phyloP scores from a whole-genome alignment of 2,888 invertebrate species.

The Hirudinaria manillensis region DNA sequence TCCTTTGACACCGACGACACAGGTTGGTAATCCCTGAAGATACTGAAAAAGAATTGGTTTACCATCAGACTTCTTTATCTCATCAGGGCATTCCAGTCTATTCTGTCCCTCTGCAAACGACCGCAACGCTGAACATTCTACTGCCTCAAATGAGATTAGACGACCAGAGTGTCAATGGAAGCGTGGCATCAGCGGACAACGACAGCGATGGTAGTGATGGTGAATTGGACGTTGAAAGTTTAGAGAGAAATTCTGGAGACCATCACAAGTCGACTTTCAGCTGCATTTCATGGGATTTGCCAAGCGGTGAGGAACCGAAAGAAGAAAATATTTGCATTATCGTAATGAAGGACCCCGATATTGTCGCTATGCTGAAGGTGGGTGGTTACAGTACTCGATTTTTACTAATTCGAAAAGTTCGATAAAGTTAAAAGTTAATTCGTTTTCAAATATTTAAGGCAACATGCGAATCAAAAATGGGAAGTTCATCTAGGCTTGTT shows the following conservation, averaged over 20 bases:
- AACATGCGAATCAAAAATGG: conserved; percentile 25
- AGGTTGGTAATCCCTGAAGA: not conserved
- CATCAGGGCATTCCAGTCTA: conserved; percentile 28
- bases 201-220: conserved; percentile 24
- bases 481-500: not conserved
- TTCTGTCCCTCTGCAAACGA: conserved; percentile 32
- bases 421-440: not conserved
- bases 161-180: not conserved
- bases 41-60: not conserved
- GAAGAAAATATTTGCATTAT: conserved; percentile 21
- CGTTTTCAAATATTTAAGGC: conserved; percentile 17
- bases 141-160: not conserved
- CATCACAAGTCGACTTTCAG: conserved; percentile 21
- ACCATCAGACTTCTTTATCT: not conserved
- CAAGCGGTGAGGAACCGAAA: conserved; percentile 15
- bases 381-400: not conserved
- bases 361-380: conserved; percentile 34
- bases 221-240: conserved; percentile 21
- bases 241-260: not conserved
- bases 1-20: not conserved
- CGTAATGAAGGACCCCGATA: conserved; percentile 32
- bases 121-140: conserved; percentile 33
- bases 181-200: not conserved
- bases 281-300: conserved; percentile 32
- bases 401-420: not conserved